A percentile compares a stretch with the other conserved stretches of the same genome.
Conservation (phyloP, 2,113 vertebrate species). For the Coturnix japonica region DNA sequence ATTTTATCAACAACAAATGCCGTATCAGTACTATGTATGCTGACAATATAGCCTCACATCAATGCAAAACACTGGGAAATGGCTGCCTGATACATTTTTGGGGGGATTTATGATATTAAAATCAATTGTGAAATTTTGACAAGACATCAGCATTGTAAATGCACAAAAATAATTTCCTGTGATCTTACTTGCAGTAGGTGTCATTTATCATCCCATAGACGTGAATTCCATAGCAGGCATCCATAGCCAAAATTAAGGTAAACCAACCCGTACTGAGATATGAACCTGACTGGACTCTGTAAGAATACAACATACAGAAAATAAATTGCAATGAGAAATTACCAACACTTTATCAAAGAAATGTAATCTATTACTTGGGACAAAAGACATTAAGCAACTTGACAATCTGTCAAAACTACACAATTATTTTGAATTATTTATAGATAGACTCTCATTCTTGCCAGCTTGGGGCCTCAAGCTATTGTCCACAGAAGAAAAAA, state of each 20-base stretch:
- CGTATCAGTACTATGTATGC: constrained; percentile 34
- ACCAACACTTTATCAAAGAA: constrained; percentile 67
- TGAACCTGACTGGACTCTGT: constrained; percentile 95
- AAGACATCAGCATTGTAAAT: constrained; percentile 74
- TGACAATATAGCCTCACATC: constrained; percentile 69
- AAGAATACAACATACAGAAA: constrained; percentile 70
- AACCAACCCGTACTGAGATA: constrained; percentile 99
- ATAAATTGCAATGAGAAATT: constrained; percentile 73
- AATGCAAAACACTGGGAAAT: constrained; percentile 60
- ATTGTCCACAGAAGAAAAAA: constrained; percentile 29
- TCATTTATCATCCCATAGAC: constrained; percentile 99
- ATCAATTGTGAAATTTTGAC: constrained; percentile 78
- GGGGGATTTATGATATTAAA: constrained; percentile 74
- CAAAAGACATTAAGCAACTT: constrained; percentile 73
- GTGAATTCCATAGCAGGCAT: constrained; percentile 96
- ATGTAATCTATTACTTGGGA: constrained; percentile 75
- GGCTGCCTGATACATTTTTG: constrained; percentile 43
- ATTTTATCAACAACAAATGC: constrained; percentile 71
- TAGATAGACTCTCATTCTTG: constrained; percentile 59
- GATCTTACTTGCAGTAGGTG: constrained; percentile 97
- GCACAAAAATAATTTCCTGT: constrained; percentile 76
- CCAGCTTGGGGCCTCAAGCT: constrained; percentile 54
- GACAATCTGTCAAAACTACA: constrained; percentile 82
- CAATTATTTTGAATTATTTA: constrained; percentile 86
- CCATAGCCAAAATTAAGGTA: constrained; percentile 98